A percentile compares a stretch with the other conserved stretches of the same genome.
phyloP scores from a whole-genome alignment of 2,113 vertebrate genomes.

The Pyxicephalus adspersus region DNA sequence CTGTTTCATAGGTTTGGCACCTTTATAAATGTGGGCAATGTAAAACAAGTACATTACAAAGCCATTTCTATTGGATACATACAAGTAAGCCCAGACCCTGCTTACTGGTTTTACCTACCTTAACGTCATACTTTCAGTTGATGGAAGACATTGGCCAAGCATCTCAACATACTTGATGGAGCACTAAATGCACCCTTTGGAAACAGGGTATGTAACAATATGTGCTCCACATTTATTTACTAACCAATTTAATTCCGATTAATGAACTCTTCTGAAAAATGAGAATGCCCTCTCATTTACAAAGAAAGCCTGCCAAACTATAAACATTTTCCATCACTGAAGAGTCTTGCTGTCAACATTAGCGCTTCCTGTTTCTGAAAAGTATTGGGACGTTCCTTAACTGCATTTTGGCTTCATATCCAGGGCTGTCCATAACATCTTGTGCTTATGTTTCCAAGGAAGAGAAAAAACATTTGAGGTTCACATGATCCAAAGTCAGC shows the following conservation, averaged over 20 bases:
- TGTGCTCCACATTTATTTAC: not conserved
- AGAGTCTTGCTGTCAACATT: slow-evolving; percentile 45
- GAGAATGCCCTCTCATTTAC: not conserved
- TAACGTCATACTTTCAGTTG: too few relatives aligned
- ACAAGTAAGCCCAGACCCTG: too few relatives aligned
- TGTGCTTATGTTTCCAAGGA: slow-evolving; percentile 52
- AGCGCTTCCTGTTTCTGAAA: slow-evolving; percentile 51
- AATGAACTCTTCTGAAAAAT: not conserved
- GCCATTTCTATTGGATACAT: too few relatives aligned
- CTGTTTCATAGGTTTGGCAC: too few relatives aligned
- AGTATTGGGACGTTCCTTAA: slow-evolving; percentile 38
- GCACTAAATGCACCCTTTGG: too few relatives aligned
- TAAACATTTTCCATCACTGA: slow-evolving; percentile 37
- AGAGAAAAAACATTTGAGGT: slow-evolving; percentile 44
- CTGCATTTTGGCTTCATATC: slow-evolving; percentile 26
- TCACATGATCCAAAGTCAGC: slow-evolving; percentile 46
- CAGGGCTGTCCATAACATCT: slow-evolving; percentile 53
- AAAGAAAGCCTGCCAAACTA: not conserved
- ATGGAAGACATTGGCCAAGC: too few relatives aligned
- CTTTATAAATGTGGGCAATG: too few relatives aligned
- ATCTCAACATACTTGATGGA: too few relatives aligned
- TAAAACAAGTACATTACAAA: too few relatives aligned
- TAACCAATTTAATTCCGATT: not conserved
- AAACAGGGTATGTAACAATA: too few relatives aligned
- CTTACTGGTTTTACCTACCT: too few relatives aligned